These are phyloP conservation scores for Conus canariensis DNA, from an alignment of 2,888 invertebrate genomes.

Conservation along the genomic window DNA sequence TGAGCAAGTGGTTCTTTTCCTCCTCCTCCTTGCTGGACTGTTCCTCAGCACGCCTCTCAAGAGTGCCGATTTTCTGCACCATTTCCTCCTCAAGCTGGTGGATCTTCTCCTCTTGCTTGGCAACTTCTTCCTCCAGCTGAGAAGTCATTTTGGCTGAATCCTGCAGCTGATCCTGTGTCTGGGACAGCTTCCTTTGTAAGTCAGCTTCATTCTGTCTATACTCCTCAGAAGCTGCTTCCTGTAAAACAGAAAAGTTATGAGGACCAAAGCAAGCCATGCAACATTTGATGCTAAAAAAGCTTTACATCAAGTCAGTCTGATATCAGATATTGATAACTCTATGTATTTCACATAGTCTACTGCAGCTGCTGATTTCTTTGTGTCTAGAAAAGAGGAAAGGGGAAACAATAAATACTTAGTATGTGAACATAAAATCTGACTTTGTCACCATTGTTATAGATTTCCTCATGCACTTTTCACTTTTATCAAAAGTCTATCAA, in stretches of 20 bases:
- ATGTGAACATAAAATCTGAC: no score
- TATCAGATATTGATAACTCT: no score
- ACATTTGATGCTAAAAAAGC: no score
- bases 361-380: no score
- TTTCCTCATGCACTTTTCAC: no score
- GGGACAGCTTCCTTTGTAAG: slow-evolving; percentile 14
- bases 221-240: slow-evolving; percentile 3
- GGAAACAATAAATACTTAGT: no score
- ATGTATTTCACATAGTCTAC: no score
- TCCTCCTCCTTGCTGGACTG: not conserved
- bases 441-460: no score
- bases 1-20: slow-evolving; percentile 15
- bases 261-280: not conserved
- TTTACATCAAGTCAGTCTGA: no score
- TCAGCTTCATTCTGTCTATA: slow-evolving; percentile 12
- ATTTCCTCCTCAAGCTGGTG: not conserved
- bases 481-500: no score
- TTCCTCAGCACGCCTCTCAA: not conserved
- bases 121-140: not conserved
- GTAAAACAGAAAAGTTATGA: not conserved
- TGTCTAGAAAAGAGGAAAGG: no score
- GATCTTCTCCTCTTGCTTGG: not conserved
- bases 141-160: not conserved
- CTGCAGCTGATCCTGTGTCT: slow-evolving; percentile 3
- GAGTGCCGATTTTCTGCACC: not conserved